phyloP scores from a whole-genome alignment of 2,888 invertebrate genomes.

The Lasioglossum oenotherae region DNA sequence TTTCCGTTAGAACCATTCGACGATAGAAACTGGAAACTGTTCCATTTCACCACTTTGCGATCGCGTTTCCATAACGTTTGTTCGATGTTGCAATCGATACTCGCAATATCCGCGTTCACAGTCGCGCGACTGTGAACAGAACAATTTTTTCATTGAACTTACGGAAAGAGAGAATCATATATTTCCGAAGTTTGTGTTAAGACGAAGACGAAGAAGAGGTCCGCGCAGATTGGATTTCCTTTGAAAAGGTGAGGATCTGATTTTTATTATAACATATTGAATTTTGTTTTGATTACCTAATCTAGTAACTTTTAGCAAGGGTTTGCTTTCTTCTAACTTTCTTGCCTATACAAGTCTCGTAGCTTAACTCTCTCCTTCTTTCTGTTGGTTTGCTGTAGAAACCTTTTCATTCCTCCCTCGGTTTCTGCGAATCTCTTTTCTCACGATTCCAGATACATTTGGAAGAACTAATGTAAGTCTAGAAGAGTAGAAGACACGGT shows the following conservation, averaged over 20 bases:
- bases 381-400: conserved; percentile 59
- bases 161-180: not conserved
- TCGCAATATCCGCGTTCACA: conserved; percentile 4
- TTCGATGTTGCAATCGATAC: not conserved
- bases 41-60: not conserved
- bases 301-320: conserved; percentile 56
- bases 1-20: conserved; percentile 4
- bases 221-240: conserved; percentile 36
- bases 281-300: conserved; percentile 53
- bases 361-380: conserved; percentile 62
- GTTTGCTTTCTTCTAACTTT: conserved; percentile 62
- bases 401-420: conserved; percentile 33
- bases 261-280: conserved; percentile 36
- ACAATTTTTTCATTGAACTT: conserved; percentile 4
- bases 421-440: conserved; percentile 43
- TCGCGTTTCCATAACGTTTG: not conserved
- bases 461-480: conserved; percentile 12
- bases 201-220: conserved; percentile 43
- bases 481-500: not conserved
- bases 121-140: not conserved
- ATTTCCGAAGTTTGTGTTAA: conserved; percentile 3
- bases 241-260: conserved; percentile 63
- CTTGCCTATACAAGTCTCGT: conserved; percentile 56
- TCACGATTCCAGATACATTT: conserved; percentile 16
- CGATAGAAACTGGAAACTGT: not conserved